These are phyloP conservation scores for Melanophora roralis DNA, from an alignment of 2,888 invertebrate genomes.

Conservation along the genomic window DNA sequence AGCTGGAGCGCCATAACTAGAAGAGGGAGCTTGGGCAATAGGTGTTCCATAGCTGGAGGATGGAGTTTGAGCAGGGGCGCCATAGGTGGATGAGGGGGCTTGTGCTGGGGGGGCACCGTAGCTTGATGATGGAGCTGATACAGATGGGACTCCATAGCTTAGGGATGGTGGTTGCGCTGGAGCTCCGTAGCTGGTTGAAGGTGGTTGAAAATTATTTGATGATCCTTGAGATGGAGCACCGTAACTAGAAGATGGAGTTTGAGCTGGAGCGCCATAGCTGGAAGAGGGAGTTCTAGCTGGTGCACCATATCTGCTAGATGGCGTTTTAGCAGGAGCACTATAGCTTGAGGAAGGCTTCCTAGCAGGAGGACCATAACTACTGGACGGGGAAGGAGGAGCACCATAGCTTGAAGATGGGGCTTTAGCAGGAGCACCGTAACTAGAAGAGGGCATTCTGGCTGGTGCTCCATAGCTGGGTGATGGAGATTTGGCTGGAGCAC, in stretches of 20 bases:
- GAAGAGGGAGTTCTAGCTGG: conserved; percentile 64
- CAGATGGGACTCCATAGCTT: conserved; percentile 75
- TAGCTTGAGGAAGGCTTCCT: conserved; percentile 55
- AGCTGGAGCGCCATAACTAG: conserved; percentile 63
- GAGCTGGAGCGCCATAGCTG: conserved; percentile 64
- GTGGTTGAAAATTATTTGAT: conserved; percentile 67
- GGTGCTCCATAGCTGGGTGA: conserved; percentile 72
- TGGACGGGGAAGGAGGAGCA: conserved; percentile 62
- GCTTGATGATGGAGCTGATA: conserved; percentile 59
- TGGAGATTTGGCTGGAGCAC: conserved; percentile 73
- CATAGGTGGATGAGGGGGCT: conserved; percentile 69
- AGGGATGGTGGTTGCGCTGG: conserved; percentile 36
- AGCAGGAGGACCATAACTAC: conserved; percentile 70
- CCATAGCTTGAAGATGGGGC: conserved; percentile 70
- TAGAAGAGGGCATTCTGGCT: conserved; percentile 63
- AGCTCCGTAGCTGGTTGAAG: conserved; percentile 68
- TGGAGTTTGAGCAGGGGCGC: conserved; percentile 72
- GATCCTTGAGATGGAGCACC: conserved; percentile 68
- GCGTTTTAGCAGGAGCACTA: conserved; percentile 64
- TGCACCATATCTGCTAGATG: conserved; percentile 65
- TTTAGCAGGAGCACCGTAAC: conserved; percentile 73
- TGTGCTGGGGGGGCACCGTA: conserved; percentile 71
- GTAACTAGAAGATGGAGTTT: conserved; percentile 68
- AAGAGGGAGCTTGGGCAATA: conserved; percentile 65
- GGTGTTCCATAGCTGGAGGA: conserved; percentile 68